A percentile compares a stretch with the other conserved stretches of the same genome.
Conservation (phyloP, 2,888 invertebrate species). For the Caenorhabditis sp. region DNA sequence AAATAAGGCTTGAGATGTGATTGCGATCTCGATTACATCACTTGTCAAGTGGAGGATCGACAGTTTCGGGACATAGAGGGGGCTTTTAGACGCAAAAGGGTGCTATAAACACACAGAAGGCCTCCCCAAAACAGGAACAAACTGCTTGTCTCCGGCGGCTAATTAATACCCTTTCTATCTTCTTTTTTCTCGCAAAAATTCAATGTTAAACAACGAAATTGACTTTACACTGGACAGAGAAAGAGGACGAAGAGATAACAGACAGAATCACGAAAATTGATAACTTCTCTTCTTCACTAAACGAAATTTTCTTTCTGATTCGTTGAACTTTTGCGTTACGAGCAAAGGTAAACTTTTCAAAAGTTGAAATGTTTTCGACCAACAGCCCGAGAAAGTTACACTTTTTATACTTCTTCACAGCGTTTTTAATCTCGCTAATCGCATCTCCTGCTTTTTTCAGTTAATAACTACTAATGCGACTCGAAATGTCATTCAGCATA, state of each 20-base stretch:
- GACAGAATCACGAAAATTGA: not conserved
- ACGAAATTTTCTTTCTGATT: not conserved
- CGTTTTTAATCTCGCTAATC: not conserved
- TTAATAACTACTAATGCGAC: not conserved
- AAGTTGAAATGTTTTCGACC: too few relatives aligned
- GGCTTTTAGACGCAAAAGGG: slow-evolving; percentile 5
- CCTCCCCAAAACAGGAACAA: not conserved
- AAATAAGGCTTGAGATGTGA: not conserved
- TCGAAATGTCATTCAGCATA: slow-evolving; percentile 1
- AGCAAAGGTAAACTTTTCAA: too few relatives aligned
- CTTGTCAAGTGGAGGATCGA: not conserved
- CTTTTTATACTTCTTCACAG: not conserved
- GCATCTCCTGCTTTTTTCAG: not conserved
- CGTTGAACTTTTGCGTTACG: not conserved
- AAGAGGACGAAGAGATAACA: not conserved
- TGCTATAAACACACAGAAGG: slow-evolving; percentile 3
- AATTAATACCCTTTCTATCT: not conserved
- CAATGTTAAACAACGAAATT: not conserved
- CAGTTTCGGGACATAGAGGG: not conserved
- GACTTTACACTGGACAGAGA: not conserved
- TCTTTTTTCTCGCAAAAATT: not conserved
- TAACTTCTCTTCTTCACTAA: not conserved
- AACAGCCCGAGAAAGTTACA: too few relatives aligned
- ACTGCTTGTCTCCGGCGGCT: not conserved
- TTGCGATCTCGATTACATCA: slow-evolving; percentile 18